Conservation (phyloP, 2,797 vertebrate genomes). For the Acrossocheilus wenchowensis region DNA sequence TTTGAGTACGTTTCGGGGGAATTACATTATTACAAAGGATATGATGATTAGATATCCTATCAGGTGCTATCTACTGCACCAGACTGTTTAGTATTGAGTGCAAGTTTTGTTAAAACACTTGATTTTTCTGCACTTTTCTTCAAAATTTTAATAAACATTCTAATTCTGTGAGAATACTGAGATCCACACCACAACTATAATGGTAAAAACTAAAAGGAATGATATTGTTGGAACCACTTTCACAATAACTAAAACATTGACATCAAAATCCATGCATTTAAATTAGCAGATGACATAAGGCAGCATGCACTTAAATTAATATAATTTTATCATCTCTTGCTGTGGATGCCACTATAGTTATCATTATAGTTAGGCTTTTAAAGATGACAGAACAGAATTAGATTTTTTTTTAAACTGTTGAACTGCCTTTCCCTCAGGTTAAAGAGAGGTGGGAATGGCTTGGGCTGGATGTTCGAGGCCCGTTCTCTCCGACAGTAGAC, state of each 20-base stretch:
- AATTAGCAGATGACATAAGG: not conserved
- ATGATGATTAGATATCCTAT: too few species aligned
- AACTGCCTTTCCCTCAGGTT: conserved; percentile 27
- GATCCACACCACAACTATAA: not conserved
- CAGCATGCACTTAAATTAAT: not conserved
- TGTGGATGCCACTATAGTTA: not conserved
- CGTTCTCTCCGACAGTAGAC: conserved; percentile 37
- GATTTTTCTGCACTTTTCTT: too few species aligned
- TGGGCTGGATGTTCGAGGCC: conserved; percentile 55
- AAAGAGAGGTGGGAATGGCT: conserved; percentile 57
- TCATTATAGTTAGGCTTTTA: not conserved
- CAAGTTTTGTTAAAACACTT: too few species aligned
- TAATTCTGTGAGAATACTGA: too few species aligned
- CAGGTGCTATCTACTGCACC: not conserved
- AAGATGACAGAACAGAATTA: not conserved
- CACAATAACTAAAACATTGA: not conserved
- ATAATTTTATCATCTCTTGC: not conserved
- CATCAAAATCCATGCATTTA: not conserved
- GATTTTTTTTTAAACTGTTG: not conserved
- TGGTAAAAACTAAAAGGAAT: not conserved
- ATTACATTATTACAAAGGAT: not conserved
- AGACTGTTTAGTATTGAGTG: not conserved
- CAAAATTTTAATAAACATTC: too few species aligned
- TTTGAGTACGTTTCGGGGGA: not conserved
- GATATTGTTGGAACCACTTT: not conserved